Evolutionary conservation across 2,113 vertebrate genomes (phyloP).

Genomic region (Phodopus roborovskii): DNA sequence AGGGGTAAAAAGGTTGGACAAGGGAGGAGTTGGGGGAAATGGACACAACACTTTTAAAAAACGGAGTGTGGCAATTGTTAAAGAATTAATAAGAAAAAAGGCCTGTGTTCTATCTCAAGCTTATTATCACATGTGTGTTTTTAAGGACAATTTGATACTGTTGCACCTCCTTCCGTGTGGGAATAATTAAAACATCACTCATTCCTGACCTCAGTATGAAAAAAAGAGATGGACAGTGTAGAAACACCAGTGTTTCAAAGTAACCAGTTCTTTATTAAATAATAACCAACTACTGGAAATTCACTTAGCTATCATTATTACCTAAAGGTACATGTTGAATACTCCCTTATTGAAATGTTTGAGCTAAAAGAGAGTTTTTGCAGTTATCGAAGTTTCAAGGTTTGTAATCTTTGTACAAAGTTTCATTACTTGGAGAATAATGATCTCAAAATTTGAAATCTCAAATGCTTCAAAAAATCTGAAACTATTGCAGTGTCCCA

Average conservation of each 20-base stretch:
- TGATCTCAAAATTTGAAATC: neutral
- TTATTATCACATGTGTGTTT: neutral
- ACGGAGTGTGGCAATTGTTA: neutral
- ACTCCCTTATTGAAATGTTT: too few relatives aligned
- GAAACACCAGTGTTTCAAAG: neutral
- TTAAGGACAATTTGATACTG: neutral
- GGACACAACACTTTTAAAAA: neutral
- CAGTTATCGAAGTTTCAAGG: neutral
- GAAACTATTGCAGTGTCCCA: neutral
- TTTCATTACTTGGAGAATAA: neutral
- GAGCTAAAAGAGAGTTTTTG: neutral
- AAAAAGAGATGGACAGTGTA: neutral
- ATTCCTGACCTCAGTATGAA: neutral
- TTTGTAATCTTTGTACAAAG: neutral
- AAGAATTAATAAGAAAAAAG: neutral
- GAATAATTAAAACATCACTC: neutral
- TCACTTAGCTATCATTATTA: neutral
- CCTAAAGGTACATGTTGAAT: neutral
- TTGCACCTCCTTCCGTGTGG: fast-evolving
- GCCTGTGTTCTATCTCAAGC: neutral
- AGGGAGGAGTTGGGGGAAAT: neutral
- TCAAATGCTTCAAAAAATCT: neutral
- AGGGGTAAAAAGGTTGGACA: neutral
- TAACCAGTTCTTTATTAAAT: too few relatives aligned
- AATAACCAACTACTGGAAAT: neutral